Evolutionary conservation across 1,140 invertebrate species (phyloP), one percentile per base, ranked within the genome.

Genomic region (Diachasmimorpha longicaudata): DNA sequence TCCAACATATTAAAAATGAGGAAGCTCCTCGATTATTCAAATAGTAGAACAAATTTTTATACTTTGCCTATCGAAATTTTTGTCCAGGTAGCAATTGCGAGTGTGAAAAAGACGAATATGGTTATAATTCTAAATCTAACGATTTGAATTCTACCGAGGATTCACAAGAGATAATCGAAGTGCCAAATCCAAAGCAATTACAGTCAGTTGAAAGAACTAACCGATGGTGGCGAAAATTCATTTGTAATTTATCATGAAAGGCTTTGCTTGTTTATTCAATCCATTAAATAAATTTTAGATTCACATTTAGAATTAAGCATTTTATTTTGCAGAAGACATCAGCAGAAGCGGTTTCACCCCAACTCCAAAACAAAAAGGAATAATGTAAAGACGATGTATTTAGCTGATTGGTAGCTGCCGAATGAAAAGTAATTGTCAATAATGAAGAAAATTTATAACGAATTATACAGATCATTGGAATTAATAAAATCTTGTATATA

Each of bases 401-500:
- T 13, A 31, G 23, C 58, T 63, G 21, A 63, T 19, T 63, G 23
- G 14, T 63, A 25, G 58, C 58, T 25, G 10, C 25, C 10, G 48
- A 23, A 63, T 25, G 21, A 25, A 63, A 23, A 63, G 6, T 11
- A 52, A 52, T 63, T 63, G 25, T 4, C 5, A 63, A 63, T 63
- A 21, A 63, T 63, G 58, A 63, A 25, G n/a, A 63, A 25, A 8
- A 63, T 63, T 63, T 63, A 23, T 23, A 13, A 63, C 13, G 8
- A 63, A 63, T 0, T 63, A 63, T 63, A 63, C 58, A 63, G 58
- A 63, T 63, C 58, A 63, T 63, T 63, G 58, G 13, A 63, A 63
- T 25, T 63, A 63, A 63, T 63, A 63, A 63, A 63, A 25, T 11
- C 23, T 9, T 63, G 21, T 63, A 63, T 25, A 63, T 63, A 63